These are phyloP conservation scores for Polymixis flavicincta DNA, from an alignment of 2,888 invertebrate species.

Conservation along the genomic window DNA sequence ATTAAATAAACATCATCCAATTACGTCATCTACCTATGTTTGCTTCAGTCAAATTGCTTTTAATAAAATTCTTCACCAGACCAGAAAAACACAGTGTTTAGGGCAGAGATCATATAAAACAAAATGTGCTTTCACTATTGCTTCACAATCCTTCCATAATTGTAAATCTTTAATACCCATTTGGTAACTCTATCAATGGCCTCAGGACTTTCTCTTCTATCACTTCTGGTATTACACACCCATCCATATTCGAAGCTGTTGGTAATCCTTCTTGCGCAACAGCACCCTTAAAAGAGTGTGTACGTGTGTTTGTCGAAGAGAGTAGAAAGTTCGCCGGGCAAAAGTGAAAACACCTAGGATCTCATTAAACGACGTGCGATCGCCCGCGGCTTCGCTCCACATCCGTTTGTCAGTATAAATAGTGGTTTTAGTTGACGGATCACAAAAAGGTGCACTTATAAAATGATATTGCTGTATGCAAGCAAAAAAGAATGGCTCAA, in stretches of 20 bases:
- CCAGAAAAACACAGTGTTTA: not conserved
- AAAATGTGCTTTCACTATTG: not conserved
- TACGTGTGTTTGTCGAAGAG: constrained; percentile 76
- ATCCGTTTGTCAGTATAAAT: constrained; percentile 57
- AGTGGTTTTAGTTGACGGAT: constrained; percentile 51
- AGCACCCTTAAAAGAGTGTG: constrained; percentile 54
- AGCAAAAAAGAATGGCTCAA: constrained; percentile 45
- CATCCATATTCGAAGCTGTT: constrained; percentile 51
- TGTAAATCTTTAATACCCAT: constrained; percentile 19
- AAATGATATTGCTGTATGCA: constrained; percentile 39
- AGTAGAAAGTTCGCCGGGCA: constrained; percentile 80
- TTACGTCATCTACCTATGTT: not conserved
- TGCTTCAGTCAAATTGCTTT: not conserved
- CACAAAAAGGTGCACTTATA: constrained; percentile 55
- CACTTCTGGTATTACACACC: constrained; percentile 57
- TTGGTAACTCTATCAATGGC: constrained; percentile 49
- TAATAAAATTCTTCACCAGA: not conserved
- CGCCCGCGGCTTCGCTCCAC: constrained; percentile 64
- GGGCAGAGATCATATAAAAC: too few species aligned
- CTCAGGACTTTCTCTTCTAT: constrained; percentile 60
- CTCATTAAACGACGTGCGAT: constrained; percentile 54
- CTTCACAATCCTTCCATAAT: constrained; percentile 19
- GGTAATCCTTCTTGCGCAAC: constrained; percentile 74
- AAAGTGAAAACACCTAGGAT: constrained; percentile 68
- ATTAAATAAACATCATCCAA: not conserved